Base-by-base conservation (phyloP, 2,113 vertebrate species). In the Caracal caracal region DNA sequence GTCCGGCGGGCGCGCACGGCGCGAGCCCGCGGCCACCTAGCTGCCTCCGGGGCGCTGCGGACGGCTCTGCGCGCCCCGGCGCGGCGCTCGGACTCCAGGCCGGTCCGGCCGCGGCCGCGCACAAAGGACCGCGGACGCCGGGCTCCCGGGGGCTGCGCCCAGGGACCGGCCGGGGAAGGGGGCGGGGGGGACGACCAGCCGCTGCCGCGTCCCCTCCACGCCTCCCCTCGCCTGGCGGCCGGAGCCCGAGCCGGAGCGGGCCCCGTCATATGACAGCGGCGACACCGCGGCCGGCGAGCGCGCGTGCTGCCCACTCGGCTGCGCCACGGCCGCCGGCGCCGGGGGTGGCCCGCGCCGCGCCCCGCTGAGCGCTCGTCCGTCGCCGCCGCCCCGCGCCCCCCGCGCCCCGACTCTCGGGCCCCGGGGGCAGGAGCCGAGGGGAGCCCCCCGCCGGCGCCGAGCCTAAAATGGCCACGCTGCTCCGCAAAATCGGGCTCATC, bases 401-500 rank as follows among this genome's bases (percentile, higher is more conserved):
- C 37, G 63, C 56, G 56, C 12, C 79, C 65, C 5, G 63, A 30
- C 93, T 61, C 51, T 28, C 70, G 51, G 63, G 93, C 63, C n/a
- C 71, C 78, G 88, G 86, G 86, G 35, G 73, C 94, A 11, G 95
- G 92, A 95, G 81, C 51, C 78, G 6, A 37, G 80, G 53, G 30
- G 33, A 88, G 35, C 3, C 83, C 73, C 79, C 4, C 17, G 66
- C 87, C 82, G 88, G 89, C 84, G 82, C 95, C 47, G 68, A 73
- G 95, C 84, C 78, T 97, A 98, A 98, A 98, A 99, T 99, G 99
- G 99, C 99, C 98, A 99, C 99, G 97, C 98, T 99, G 98, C 99
- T 99, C 98, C 99, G 99, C 96, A 99, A 99, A 98, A 99, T 99
- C 98, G 99, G 99, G 98, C 99, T 99, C 93, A 99, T 99, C 98